Evolutionary conservation across 2,888 invertebrate genomes (phyloP).

Genomic region (Crepidodera aurea): DNA sequence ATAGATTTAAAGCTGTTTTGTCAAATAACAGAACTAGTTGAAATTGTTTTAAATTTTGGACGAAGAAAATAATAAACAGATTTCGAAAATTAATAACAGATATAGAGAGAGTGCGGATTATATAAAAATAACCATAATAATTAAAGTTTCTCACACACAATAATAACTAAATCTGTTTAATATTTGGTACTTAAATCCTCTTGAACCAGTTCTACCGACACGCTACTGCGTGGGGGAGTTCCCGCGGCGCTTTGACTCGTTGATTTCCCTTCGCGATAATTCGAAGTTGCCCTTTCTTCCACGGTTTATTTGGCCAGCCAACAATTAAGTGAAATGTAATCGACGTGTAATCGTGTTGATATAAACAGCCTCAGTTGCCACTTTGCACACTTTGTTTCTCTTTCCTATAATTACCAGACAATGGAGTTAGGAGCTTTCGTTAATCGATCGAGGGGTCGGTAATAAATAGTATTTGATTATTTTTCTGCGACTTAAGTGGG

Average conservation of each 20-base stretch:
- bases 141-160: no score
- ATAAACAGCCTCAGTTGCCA: slow-evolving; percentile 21
- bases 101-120: no score
- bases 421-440: slow-evolving; percentile 8
- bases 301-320: slow-evolving; percentile 14
- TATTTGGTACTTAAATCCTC: no score
- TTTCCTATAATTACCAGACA: slow-evolving; percentile 14
- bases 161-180: no score
- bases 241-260: not conserved
- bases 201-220: no score
- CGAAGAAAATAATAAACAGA: no score
- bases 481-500: not conserved
- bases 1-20: no score
- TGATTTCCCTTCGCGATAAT: slow-evolving; percentile 12
- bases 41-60: no score
- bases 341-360: slow-evolving; percentile 29
- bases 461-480: not conserved
- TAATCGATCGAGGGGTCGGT: slow-evolving; percentile 5
- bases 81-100: no score
- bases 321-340: slow-evolving; percentile 30
- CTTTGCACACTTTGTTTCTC: slow-evolving; percentile 4
- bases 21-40: no score
- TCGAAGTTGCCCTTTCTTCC: slow-evolving; percentile 8
- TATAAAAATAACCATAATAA: no score
- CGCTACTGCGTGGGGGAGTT: not conserved